Conservation (phyloP, 2,888 invertebrate genomes). For the Gari tellinella region DNA sequence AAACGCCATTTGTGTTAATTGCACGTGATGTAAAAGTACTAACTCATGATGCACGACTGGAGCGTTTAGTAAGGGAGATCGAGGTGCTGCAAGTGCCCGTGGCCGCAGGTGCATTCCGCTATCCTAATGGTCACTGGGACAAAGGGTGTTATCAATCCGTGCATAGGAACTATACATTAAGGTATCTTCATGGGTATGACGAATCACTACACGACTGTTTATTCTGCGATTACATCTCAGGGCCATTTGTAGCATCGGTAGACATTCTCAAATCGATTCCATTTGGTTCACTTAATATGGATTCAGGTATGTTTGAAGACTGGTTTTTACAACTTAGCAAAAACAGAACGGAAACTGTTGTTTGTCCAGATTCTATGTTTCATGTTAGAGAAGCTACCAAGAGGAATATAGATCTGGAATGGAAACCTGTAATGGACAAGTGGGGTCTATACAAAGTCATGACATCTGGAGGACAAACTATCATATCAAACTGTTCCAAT, state of each 20-base stretch:
- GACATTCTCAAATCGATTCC: constrained; percentile 48
- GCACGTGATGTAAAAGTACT: constrained; percentile 68
- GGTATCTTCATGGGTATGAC: constrained; percentile 75
- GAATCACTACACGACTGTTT: constrained; percentile 78
- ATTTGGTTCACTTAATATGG: constrained; percentile 60
- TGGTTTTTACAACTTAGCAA: constrained; percentile 74
- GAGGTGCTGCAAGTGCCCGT: constrained; percentile 62
- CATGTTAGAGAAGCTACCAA: constrained; percentile 37
- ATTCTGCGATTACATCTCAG: constrained; percentile 77
- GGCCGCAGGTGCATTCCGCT: constrained; percentile 74
- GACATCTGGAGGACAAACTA: constrained; percentile 65
- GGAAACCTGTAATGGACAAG: constrained; percentile 38
- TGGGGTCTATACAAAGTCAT: constrained; percentile 45
- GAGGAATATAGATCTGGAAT: constrained; percentile 22
- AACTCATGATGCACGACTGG: constrained; percentile 67
- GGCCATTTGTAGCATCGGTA: constrained; percentile 75
- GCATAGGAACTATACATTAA: constrained; percentile 76
- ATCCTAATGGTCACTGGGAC: constrained; percentile 73
- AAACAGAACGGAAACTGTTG: constrained; percentile 54
- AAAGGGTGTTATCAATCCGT: constrained; percentile 76
- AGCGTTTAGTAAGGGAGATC: constrained; percentile 74
- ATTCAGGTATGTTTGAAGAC: constrained; percentile 71
- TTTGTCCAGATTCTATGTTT: constrained; percentile 82
- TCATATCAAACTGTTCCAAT: constrained; percentile 56
- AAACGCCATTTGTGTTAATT: constrained; percentile 75